A percentile compares a stretch with the other conserved stretches of the same genome.
Conservation (phyloP, 92 coral and sea anemone genomes). For the Zoanthus sociatus region DNA sequence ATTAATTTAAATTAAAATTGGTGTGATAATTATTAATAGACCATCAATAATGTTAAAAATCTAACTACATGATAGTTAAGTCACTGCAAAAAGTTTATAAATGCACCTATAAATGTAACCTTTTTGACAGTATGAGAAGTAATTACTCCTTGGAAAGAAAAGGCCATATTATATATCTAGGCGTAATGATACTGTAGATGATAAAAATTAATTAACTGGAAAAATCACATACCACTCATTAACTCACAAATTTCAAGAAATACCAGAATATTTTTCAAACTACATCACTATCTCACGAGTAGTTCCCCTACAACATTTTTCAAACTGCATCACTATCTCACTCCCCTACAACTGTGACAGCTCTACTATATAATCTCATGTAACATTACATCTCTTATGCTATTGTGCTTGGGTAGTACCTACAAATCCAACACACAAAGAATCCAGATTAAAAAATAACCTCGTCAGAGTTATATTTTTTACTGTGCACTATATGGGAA, state of each 20-base stretch:
- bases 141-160: slow-evolving; percentile 6
- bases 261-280: slow-evolving; percentile 25
- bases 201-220: slow-evolving; percentile 19
- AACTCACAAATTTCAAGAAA: slow-evolving; percentile 28
- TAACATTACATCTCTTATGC: no score
- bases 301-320: slow-evolving; percentile 10
- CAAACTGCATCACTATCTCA: background rate
- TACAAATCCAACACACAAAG: no score
- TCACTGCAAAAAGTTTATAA: background rate
- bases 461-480: no score
- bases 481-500: no score
- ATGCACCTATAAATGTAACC: background rate
- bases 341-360: background rate
- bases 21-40: background rate
- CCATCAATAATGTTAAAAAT: background rate
- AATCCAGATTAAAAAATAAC: no score
- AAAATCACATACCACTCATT: slow-evolving; percentile 31
- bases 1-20: background rate
- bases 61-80: background rate
- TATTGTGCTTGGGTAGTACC: no score
- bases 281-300: slow-evolving; percentile 20
- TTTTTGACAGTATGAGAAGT: background rate
- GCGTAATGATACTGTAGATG: slow-evolving; percentile 11
- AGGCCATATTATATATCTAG: slow-evolving; percentile 18
- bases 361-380: no score